Percentiles rank a stretch among this genome's conserved stretches.
Evolutionary conservation across 2,888 invertebrate genomes (phyloP).

Genomic region (Pristionchus arcanus): DNA sequence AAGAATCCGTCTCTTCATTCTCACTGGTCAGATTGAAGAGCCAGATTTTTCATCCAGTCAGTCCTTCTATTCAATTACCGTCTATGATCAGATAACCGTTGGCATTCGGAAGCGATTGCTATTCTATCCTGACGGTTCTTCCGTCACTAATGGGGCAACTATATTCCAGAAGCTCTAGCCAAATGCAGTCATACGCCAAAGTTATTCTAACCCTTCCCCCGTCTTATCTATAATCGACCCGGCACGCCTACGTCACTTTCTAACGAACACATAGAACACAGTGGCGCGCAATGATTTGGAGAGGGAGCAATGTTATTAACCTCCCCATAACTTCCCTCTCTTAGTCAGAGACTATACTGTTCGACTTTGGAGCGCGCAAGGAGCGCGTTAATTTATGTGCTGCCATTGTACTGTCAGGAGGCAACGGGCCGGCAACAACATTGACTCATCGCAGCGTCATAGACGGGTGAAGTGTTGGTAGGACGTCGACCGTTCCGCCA

Average conservation of each 20-base stretch:
- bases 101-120: not conserved
- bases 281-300: not conserved
- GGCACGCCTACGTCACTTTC: not conserved
- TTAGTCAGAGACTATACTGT: too few species aligned
- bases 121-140: not conserved
- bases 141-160: not conserved
- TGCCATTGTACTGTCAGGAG: not conserved
- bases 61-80: not conserved
- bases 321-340: too few species aligned
- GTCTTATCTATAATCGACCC: conserved; percentile 1
- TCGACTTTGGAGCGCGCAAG: too few species aligned
- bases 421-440: not conserved
- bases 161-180: too few species aligned
- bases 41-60: too few species aligned
- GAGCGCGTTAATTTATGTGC: not conserved
- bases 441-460: not conserved
- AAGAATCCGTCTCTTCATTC: too few species aligned
- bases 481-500: not conserved
- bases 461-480: not conserved
- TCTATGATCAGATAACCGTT: not conserved
- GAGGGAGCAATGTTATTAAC: too few species aligned
- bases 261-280: not conserved
- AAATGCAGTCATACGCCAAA: too few species aligned
- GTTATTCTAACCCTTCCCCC: too few species aligned
- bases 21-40: too few species aligned